A percentile compares a stretch with the other conserved stretches of the same genome.
Conservation (phyloP, 2,797 vertebrate species). For the Enteromius anoplus region DNA sequence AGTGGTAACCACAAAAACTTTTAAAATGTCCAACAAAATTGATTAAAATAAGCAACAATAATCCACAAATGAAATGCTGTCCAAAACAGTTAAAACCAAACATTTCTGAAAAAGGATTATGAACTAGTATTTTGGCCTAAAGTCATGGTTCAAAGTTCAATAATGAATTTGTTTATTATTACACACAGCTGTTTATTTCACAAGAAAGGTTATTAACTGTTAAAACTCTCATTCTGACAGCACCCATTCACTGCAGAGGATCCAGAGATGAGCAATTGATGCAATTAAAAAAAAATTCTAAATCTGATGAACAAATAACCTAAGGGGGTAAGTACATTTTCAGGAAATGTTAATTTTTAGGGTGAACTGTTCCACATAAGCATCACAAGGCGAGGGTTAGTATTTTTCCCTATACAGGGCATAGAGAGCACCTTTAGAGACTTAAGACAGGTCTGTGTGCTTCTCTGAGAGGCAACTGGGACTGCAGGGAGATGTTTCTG, state of each 20-base stretch:
- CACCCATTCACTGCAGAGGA: not conserved
- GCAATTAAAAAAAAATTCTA: not conserved
- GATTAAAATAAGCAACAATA: too few relatives aligned
- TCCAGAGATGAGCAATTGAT: not conserved
- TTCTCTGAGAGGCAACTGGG: conserved; percentile 1
- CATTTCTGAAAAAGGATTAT: too few relatives aligned
- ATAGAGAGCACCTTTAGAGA: conserved; percentile 15
- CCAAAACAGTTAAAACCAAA: too few relatives aligned
- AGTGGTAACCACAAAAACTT: not conserved
- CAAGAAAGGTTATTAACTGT: not conserved
- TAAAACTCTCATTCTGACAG: not conserved
- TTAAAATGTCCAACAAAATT: not conserved
- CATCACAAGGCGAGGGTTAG: not conserved
- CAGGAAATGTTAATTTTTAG: not conserved
- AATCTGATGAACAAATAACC: not conserved
- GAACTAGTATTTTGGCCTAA: not conserved
- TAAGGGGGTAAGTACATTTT: not conserved
- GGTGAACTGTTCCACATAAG: not conserved
- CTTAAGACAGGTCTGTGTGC: not conserved
- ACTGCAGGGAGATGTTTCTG: conserved; percentile 39
- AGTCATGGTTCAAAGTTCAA: too few relatives aligned
- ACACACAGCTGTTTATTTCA: not conserved
- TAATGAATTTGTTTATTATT: too few relatives aligned
- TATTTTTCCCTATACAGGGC: not conserved
- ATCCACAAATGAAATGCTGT: too few relatives aligned